Base-by-base conservation (phyloP, 2,113 vertebrate genomes). In the Hippocampus mohnikei region DNA sequence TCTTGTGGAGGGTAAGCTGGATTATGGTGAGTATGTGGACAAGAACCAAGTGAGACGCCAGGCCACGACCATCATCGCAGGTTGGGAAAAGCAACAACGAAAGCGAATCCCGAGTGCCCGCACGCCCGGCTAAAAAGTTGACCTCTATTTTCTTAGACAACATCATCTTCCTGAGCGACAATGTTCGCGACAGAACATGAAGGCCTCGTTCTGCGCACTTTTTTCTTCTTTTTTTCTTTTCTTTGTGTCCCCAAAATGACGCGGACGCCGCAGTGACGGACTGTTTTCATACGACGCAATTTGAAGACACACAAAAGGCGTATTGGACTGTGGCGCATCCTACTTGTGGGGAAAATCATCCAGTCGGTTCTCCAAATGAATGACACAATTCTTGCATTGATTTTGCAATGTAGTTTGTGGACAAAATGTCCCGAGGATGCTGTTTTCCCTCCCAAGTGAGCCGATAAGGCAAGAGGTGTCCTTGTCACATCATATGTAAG, bases 51-150 rank as follows among this genome's bases (percentile, higher is more conserved):
- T 98, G 67, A 92, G 94, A 69, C 89, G 97, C 3, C 96, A 98
- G 80, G 97, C 96, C 61, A 99, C 97, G 53, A 98, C 95, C 48
- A 93, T 99, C 84, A 96, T 99, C 55, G 97, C 96, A 92, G 97
- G 97, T 99, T 82, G 64, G 77, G 33, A 16, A 52, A 58, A 58
- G 12, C 5, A 25, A 5, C 5, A 3, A 8, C 15, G 3, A 16
- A 65, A 1, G 13, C 15, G 1, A 15, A 58, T 64, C 20, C 33
- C 50, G 13, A 16, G 3, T 29, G 21, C 12, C 23, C 25, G 5
- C 40, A 48, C 1, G 10, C 8, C 1, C 1, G 9, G 29, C 42
- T 50, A 18, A 58, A 12, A 44, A 58, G 12, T 40, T 12, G 13
- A 16, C 12, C 2, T 29, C 11, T 29, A 2, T 18, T 18, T 80